phyloP scores from a whole-genome alignment of 64 coral and sea anemone genomes.

The Stylophora pistillata region DNA sequence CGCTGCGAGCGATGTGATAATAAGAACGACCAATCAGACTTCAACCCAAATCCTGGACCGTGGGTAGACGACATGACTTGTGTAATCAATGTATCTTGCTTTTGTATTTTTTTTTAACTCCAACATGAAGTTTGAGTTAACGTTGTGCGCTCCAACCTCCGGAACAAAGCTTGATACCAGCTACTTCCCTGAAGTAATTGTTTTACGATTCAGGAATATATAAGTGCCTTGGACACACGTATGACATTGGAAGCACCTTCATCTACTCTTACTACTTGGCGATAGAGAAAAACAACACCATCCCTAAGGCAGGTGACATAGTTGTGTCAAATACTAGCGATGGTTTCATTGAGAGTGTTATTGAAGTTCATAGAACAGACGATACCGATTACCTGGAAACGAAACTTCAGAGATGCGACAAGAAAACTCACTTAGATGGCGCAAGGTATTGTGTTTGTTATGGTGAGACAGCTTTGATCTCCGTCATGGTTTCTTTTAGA shows the following conservation, averaged over 20 bases:
- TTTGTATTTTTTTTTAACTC: no score
- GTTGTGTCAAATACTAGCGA: slow-evolving; percentile 33
- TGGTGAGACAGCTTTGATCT: not conserved
- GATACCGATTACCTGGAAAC: slow-evolving; percentile 51
- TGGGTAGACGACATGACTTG: no score
- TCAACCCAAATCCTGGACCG: no score
- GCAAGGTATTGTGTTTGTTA: slow-evolving; percentile 14
- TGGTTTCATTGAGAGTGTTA: slow-evolving; percentile 68
- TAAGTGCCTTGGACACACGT: slow-evolving; percentile 67
- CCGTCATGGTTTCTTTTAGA: no score
- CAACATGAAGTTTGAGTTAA: no score
- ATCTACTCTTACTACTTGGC: slow-evolving; percentile 58
- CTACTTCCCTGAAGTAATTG: not conserved
- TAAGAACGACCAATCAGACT: no score
- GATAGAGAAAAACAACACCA: not conserved
- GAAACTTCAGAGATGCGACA: slow-evolving; percentile 35
- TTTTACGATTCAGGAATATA: slow-evolving; percentile 4
- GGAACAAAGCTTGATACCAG: not conserved
- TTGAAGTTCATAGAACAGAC: slow-evolving; percentile 17
- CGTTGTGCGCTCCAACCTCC: not conserved
- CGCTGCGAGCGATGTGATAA: no score
- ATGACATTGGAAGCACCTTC: slow-evolving; percentile 16
- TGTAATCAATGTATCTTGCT: no score
- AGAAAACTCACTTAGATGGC: slow-evolving; percentile 3
- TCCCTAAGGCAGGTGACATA: slow-evolving; percentile 46